Evolutionary conservation across 1,140 invertebrate species (phyloP).

Genomic region (Neotoxoptera formosana): DNA sequence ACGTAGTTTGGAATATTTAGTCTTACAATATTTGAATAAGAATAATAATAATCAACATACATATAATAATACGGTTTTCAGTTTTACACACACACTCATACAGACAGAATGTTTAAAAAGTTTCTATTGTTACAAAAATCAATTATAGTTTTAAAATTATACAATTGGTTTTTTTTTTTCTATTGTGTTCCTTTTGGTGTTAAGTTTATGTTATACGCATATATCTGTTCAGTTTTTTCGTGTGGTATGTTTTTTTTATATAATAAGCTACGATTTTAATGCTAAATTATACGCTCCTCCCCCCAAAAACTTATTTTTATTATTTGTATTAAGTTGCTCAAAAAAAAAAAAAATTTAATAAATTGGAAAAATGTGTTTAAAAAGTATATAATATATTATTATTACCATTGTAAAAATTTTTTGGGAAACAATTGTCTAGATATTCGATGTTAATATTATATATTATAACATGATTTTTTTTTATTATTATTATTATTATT

Average conservation of each 20-base stretch:
- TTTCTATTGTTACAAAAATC: conserved; percentile 44
- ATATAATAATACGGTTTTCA: conserved; percentile 41
- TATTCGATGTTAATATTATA: conserved; percentile 50
- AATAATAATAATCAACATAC: conserved; percentile 35
- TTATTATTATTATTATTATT: conserved; percentile 43
- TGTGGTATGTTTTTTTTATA: conserved; percentile 40
- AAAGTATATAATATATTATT: conserved; percentile 40
- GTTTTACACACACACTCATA: conserved; percentile 43
- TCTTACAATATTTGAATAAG: conserved; percentile 3
- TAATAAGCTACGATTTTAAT: conserved; percentile 7
- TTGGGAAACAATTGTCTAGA: conserved; percentile 28
- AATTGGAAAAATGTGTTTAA: conserved; percentile 46
- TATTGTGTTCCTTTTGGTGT: conserved; percentile 53
- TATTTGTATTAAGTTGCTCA: conserved; percentile 55
- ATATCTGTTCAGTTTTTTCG: conserved; percentile 51
- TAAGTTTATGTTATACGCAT: conserved; percentile 54
- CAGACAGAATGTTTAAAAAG: conserved; percentile 10
- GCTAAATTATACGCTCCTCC: conserved; percentile 11
- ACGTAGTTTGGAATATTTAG: conserved; percentile 37
- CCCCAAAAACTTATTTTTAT: conserved; percentile 35
- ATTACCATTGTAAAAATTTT: conserved; percentile 40
- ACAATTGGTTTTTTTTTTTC: not conserved
- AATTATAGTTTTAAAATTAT: conserved; percentile 12
- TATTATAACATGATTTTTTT: conserved; percentile 21
- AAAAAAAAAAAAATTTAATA: conserved; percentile 29